Evolutionary conservation across 2,888 invertebrate genomes (phyloP), one percentile per base, ranked within the genome.

Genomic region (Scaptomyza flava): DNA sequence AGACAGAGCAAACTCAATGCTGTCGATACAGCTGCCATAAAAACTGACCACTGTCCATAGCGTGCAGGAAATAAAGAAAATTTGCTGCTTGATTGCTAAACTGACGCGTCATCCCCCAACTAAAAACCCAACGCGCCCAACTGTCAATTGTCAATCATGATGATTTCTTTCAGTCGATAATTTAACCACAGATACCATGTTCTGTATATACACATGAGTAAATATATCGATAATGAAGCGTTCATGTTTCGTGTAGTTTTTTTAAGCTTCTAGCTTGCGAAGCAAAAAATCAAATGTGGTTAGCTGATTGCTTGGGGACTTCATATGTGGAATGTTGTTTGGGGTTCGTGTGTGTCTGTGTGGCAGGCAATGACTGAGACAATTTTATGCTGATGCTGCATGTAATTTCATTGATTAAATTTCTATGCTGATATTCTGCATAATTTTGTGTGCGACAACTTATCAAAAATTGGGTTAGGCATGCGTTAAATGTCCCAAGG

Each of bases 391-490:
- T 71, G 78, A 81, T 77, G 72, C 67, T 63, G 72, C 70, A 76
- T 72, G 89, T 89, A 81, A 88, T 86, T 79, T 68, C 87, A 81
- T 89, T 87, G 86, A 87, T 87, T 89, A 89, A 87, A 84, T 87
- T 86, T 86, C 75, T 60, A 76, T 79, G 70, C 73, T 62, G 58
- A 77, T 73, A 65, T 85, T 87, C 85, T 87, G 87, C 87, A 81
- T 81, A 81, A 78, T 78, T 74, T 81, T 59, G 65, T 70, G 62
- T 68, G 58, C 75, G 85, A 89, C 89, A 87, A 87, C 69, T 87
- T 89, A 79, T 72, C 82, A 74, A 81, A 80, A 89, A 81, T 84
- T 87, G 81, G 52, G 83, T 70, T 87, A 84, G 79, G 74, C 82
- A 68, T 56, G 47, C 59, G 14, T 2, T 45, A 53, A 57, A 73